Percentiles rank a stretch among this genome's conserved stretches.
Conservation (phyloP, 2,113 vertebrate genomes). For the Albula goreensis region DNA sequence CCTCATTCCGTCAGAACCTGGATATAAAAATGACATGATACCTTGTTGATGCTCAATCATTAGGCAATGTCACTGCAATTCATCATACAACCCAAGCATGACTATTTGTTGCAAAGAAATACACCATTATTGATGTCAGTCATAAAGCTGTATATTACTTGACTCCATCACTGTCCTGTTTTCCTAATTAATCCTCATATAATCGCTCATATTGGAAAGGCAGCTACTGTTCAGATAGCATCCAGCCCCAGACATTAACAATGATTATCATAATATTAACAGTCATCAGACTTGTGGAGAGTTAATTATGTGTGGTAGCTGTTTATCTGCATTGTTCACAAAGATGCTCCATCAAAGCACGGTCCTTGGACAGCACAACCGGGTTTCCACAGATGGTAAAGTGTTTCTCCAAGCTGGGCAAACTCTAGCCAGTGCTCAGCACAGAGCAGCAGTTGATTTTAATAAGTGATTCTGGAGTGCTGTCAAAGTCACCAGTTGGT, state of each 20-base stretch:
- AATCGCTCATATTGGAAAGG: neutral
- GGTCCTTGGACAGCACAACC: neutral
- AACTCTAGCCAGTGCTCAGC: constrained; percentile 13
- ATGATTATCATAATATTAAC: neutral
- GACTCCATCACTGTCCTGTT: neutral
- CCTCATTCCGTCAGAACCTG: neutral
- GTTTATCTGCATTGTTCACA: constrained; percentile 25
- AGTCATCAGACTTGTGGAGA: neutral
- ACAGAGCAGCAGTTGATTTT: neutral
- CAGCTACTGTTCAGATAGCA: neutral
- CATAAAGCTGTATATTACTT: neutral
- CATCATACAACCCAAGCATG: neutral
- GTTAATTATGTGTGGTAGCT: constrained; percentile 21
- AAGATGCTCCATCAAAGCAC: constrained; percentile 17
- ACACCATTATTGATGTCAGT: neutral
- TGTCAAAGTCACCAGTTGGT: constrained; percentile 22
- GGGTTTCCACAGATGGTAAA: constrained; percentile 25
- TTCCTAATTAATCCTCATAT: neutral
- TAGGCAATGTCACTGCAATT: neutral
- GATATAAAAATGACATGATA: neutral
- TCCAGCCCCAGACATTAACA: neutral
- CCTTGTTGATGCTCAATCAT: neutral
- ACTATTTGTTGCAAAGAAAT: neutral
- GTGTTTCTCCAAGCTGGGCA: constrained; percentile 6
- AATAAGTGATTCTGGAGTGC: constrained; percentile 20